Evolutionary conservation across 2,888 invertebrate genomes (phyloP).

Genomic region (Endotricha flammealis): DNA sequence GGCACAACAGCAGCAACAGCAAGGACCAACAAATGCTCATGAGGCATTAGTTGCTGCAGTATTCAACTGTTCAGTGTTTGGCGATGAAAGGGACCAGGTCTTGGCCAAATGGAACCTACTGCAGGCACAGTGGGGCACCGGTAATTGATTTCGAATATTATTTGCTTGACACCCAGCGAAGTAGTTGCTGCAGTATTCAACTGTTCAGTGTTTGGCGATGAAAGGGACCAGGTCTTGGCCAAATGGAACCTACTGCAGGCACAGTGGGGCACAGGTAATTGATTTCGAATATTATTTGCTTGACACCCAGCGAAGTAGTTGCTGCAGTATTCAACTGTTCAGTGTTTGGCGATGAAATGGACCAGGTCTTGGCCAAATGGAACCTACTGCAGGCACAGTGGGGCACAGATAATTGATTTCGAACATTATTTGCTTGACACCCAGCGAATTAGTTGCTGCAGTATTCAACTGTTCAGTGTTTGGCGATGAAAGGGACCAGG

Average conservation of each 20-base stretch:
- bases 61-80: constrained; percentile 89
- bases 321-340: constrained; percentile 87
- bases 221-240: constrained; percentile 94
- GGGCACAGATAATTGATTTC: constrained; percentile 84
- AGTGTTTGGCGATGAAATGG: constrained; percentile 96
- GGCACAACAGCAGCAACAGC: constrained; percentile 60
- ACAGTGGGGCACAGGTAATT: constrained; percentile 90
- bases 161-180: too few species aligned
- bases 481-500: constrained; percentile 96
- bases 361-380: constrained; percentile 94
- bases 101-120: constrained; percentile 97
- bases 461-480: constrained; percentile 90
- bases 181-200: constrained; percentile 86
- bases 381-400: constrained; percentile 95
- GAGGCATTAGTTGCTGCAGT: constrained; percentile 86
- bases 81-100: constrained; percentile 96
- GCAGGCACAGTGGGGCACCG: constrained; percentile 93
- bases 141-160: constrained; percentile 53
- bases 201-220: constrained; percentile 94
- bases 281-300: not conserved
- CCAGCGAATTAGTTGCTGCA: constrained; percentile 84
- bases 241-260: constrained; percentile 97
- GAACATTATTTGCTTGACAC: not conserved
- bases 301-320: too few species aligned
- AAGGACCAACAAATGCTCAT: constrained; percentile 77